Evolutionary conservation across 2,888 invertebrate genomes (phyloP).

Genomic region (Drosophila suboccidentalis): DNA sequence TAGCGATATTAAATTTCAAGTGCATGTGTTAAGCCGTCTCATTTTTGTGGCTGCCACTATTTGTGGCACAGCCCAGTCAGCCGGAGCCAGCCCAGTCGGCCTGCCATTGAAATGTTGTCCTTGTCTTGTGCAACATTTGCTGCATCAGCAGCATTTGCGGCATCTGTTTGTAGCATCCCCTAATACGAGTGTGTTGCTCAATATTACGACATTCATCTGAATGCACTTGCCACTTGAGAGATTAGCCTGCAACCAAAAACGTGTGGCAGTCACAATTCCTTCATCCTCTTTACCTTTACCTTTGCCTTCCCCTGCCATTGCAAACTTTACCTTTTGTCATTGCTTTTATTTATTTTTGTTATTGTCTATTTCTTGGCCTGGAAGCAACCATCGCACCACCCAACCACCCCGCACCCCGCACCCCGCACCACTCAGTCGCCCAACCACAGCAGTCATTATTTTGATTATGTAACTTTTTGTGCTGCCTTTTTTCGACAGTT

Average conservation of each 20-base stretch:
- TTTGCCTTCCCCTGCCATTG: not conserved
- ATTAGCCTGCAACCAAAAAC: constrained; percentile 74
- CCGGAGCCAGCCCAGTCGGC: constrained; percentile 4
- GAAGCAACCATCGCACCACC: constrained; percentile 18
- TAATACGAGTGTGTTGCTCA: constrained; percentile 32
- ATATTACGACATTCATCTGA: constrained; percentile 79
- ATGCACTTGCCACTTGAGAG: constrained; percentile 84
- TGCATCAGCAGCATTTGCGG: constrained; percentile 57
- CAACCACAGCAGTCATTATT: constrained; percentile 72
- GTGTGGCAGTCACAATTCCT: constrained; percentile 33
- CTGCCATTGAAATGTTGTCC: constrained; percentile 76
- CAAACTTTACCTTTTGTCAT: constrained; percentile 76
- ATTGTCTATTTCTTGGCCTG: constrained; percentile 67
- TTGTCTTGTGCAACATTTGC: constrained; percentile 60
- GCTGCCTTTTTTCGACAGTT: constrained; percentile 72
- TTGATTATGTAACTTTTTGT: constrained; percentile 76
- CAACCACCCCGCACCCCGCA: not conserved
- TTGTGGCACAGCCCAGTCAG: constrained; percentile 42
- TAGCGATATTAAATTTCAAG: constrained; percentile 78
- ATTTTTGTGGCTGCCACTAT: constrained; percentile 51
- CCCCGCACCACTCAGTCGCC: constrained; percentile 3
- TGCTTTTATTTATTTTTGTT: constrained; percentile 60
- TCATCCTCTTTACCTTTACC: not conserved
- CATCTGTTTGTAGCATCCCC: constrained; percentile 20
- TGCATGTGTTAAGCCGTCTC: constrained; percentile 78